phyloP scores from a whole-genome alignment of 2,113 vertebrate genomes.

The Platichthys flesus region DNA sequence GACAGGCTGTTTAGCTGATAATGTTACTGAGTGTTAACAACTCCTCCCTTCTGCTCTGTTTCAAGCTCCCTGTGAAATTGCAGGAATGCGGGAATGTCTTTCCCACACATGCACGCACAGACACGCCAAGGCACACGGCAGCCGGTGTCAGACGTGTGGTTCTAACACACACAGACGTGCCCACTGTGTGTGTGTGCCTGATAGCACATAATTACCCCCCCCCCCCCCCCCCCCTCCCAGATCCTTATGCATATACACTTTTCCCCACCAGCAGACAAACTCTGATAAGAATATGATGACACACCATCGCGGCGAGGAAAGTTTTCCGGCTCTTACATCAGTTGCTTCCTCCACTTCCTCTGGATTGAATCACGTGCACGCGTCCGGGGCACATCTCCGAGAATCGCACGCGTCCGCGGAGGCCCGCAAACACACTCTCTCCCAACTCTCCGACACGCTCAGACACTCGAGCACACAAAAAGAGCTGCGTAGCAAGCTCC shows the following conservation, averaged over 20 bases:
- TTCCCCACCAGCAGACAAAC: conserved; percentile 45
- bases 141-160: conserved; percentile 52
- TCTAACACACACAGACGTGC: conserved; percentile 46
- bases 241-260: conserved; percentile 59
- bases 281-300: conserved; percentile 71
- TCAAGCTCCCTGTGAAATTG: conserved; percentile 65
- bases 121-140: conserved; percentile 41
- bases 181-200: conserved; percentile 41
- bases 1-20: conserved; percentile 66
- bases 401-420: conserved; percentile 57
- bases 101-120: conserved; percentile 31
- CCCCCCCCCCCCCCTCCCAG: conserved; percentile 43
- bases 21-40: conserved; percentile 67
- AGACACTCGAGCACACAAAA: conserved; percentile 38
- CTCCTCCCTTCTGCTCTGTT: conserved; percentile 66
- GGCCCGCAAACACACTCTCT: conserved; percentile 46
- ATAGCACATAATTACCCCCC: conserved; percentile 68
- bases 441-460: conserved; percentile 49
- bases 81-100: conserved; percentile 71
- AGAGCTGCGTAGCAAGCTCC: conserved; percentile 63
- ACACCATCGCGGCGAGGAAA: conserved; percentile 54
- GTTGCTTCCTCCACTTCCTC: conserved; percentile 63
- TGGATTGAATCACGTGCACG: conserved; percentile 59
- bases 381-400: conserved; percentile 58
- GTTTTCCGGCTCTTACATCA: conserved; percentile 80